Evolutionary conservation across 1,140 invertebrate genomes (phyloP).

Genomic region (Armadillidium nasatum): DNA sequence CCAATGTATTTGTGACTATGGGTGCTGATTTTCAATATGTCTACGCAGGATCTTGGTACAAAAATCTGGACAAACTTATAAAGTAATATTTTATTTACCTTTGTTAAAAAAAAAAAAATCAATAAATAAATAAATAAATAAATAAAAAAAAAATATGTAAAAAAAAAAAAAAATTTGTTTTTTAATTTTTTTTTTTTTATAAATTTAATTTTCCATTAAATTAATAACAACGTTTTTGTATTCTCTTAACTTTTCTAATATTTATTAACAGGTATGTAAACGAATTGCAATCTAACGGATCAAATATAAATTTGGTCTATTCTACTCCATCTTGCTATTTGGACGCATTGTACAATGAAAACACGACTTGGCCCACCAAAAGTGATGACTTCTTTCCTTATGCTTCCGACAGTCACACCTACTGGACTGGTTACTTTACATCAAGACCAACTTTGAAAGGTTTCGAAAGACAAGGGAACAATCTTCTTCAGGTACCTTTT

Average conservation of each 20-base stretch:
- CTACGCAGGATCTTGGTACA: slow-evolving; percentile 74
- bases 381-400: slow-evolving; percentile 58
- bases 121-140: too few species aligned
- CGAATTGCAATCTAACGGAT: slow-evolving; percentile 54
- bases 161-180: too few species aligned
- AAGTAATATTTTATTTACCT: slow-evolving; percentile 57
- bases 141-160: too few species aligned
- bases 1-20: slow-evolving; percentile 85
- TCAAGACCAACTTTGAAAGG: slow-evolving; percentile 79
- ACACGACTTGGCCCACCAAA: slow-evolving; percentile 58
- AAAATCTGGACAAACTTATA: slow-evolving; percentile 84
- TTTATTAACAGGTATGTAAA: slow-evolving; percentile 54
- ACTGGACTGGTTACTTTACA: slow-evolving; percentile 94
- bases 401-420: slow-evolving; percentile 70
- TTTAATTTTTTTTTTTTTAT: too few species aligned
- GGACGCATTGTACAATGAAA: slow-evolving; percentile 68
- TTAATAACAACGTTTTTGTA: too few species aligned
- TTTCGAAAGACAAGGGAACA: slow-evolving; percentile 37
- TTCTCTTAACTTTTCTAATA: too few species aligned
- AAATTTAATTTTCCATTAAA: too few species aligned
- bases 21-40: slow-evolving; percentile 89
- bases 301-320: slow-evolving; percentile 74
- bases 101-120: too few species aligned
- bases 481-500: slow-evolving; percentile 35
- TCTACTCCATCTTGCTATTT: slow-evolving; percentile 93